These are phyloP conservation scores for Bemisia tabaci DNA, from an alignment of 1,140 invertebrate species.

Conservation along the genomic window DNA sequence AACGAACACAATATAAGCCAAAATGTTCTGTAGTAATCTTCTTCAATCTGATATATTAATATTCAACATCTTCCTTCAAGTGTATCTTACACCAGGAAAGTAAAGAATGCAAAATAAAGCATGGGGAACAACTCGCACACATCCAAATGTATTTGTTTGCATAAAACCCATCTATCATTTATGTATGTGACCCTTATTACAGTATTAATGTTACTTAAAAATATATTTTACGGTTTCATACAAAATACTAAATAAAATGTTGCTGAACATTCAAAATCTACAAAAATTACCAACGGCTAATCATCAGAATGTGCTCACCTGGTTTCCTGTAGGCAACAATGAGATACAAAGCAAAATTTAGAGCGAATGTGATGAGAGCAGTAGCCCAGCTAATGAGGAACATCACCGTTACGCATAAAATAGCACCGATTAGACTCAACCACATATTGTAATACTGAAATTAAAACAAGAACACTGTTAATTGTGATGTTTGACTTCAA, in stretches of 20 bases:
- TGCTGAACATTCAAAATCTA: too few species aligned
- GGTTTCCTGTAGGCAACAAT: constrained; percentile 70
- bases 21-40: neutral
- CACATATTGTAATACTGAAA: constrained; percentile 91
- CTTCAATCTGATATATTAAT: neutral
- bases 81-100: neutral
- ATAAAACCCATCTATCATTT: too few species aligned
- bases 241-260: neutral
- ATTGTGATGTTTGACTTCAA: too few species aligned
- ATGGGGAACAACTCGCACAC: too few species aligned
- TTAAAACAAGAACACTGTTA: constrained; percentile 11
- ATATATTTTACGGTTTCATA: neutral
- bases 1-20: constrained; percentile 5
- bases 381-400: constrained; percentile 90
- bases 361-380: constrained; percentile 73
- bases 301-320: too few species aligned
- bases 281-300: too few species aligned
- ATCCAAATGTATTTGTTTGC: too few species aligned
- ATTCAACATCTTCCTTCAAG: neutral
- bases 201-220: neutral
- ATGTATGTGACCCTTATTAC: too few species aligned
- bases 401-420: constrained; percentile 87
- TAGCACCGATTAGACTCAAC: constrained; percentile 76
- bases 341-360: constrained; percentile 71
- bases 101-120: too few species aligned